Percentiles rank a stretch among this genome's conserved stretches.
These are phyloP conservation scores for Pachycephus smyrnensis DNA, from an alignment of 2,888 invertebrate species.

Conservation along the genomic window DNA sequence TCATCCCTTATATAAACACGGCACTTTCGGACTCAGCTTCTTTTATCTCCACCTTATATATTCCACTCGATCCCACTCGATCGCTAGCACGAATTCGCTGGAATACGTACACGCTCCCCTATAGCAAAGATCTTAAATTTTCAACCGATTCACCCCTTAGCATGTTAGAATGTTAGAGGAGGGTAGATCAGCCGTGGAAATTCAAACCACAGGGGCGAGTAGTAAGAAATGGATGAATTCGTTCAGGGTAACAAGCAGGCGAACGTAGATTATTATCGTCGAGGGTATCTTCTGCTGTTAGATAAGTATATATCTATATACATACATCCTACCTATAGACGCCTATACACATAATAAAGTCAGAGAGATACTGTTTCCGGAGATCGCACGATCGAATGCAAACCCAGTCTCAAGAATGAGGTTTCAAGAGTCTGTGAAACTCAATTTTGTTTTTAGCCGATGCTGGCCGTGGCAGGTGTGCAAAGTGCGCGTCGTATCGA, in stretches of 20 bases:
- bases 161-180: constrained; percentile 19
- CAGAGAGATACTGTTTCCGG: constrained; percentile 10
- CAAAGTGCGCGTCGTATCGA: constrained; percentile 9
- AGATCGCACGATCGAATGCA: constrained; percentile 37
- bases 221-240: constrained; percentile 19
- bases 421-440: constrained; percentile 38
- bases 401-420: constrained; percentile 34
- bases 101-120: background rate
- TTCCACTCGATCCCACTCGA: background rate
- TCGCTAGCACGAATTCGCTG: background rate
- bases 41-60: background rate
- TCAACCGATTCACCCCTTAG: background rate
- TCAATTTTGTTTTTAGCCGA: constrained; percentile 37
- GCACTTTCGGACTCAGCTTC: background rate
- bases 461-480: background rate
- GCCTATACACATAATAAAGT: constrained; percentile 13
- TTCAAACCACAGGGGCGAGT: constrained; percentile 8
- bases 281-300: background rate
- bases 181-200: constrained; percentile 7
- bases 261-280: constrained; percentile 29
- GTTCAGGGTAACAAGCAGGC: constrained; percentile 30
- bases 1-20: background rate
- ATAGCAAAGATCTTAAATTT: background rate
- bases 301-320: background rate
- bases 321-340: background rate